Conservation (phyloP, 2,113 vertebrate genomes). For the Pterophyllum scalare region DNA sequence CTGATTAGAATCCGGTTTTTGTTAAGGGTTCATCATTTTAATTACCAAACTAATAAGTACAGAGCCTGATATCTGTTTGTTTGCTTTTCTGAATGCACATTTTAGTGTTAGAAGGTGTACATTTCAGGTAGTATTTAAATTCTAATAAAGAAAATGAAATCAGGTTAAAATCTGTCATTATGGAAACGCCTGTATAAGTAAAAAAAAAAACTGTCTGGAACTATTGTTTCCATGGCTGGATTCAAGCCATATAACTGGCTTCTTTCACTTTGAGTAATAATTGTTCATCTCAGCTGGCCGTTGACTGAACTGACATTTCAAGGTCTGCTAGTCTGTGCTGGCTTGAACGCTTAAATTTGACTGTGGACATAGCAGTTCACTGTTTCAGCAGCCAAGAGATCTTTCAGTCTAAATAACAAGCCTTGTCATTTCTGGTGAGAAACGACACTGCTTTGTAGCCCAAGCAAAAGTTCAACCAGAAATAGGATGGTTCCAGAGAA, state of each 20-base stretch:
- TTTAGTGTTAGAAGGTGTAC: not conserved
- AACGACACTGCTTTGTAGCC: not conserved
- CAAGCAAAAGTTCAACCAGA: not conserved
- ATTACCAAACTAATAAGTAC: not conserved
- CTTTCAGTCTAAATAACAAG: slow-evolving; percentile 3
- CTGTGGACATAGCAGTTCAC: not conserved
- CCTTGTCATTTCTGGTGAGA: slow-evolving; percentile 1
- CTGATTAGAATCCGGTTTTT: not conserved
- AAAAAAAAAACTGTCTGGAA: not conserved
- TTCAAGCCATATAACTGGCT: not conserved
- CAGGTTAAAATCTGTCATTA: not conserved
- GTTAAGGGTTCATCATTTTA: not conserved
- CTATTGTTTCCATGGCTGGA: not conserved
- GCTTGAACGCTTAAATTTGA: not conserved
- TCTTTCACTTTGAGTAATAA: no score
- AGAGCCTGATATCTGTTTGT: not conserved
- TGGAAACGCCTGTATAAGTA: not conserved
- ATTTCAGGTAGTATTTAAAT: not conserved
- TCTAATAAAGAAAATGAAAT: not conserved
- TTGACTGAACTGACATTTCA: slow-evolving; percentile 6
- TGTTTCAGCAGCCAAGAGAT: not conserved
- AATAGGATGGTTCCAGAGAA: not conserved
- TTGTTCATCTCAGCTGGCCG: no score
- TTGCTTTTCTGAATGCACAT: not conserved
- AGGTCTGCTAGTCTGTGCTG: not conserved